phyloP scores from a whole-genome alignment of 2,113 vertebrate genomes.

The Carettochelys insculpta region DNA sequence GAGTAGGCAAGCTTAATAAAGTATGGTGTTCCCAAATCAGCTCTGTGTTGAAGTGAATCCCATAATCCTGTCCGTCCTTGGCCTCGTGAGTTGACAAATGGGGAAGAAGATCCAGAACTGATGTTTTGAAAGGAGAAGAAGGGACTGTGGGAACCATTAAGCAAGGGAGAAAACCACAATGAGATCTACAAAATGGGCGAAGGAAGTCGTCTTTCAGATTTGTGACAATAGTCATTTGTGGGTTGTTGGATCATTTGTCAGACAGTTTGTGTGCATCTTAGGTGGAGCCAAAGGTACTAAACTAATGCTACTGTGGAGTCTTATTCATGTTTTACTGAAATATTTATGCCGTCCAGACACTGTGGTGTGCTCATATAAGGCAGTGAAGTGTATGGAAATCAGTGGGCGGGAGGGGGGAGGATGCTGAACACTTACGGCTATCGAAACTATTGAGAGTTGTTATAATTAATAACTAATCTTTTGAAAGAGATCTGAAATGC shows the following conservation, averaged over 20 bases:
- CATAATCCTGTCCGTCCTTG: too few species aligned
- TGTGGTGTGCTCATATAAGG: background rate
- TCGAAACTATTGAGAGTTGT: background rate
- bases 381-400: background rate
- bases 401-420: background rate
- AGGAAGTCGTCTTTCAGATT: background rate
- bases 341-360: background rate
- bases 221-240: background rate
- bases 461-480: background rate
- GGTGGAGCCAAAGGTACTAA: background rate
- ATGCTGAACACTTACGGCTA: background rate
- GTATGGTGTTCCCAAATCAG: too few species aligned
- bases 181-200: background rate
- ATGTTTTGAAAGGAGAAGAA: background rate
- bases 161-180: background rate
- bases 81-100: too few species aligned
- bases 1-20: too few species aligned
- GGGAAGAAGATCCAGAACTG: background rate
- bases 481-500: background rate
- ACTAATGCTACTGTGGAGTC: background rate
- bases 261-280: background rate
- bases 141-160: conserved; percentile 1
- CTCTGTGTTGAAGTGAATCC: too few species aligned
- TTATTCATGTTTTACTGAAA: background rate
- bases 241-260: background rate